A percentile compares a stretch with the other conserved stretches of the same genome.
Evolutionary conservation across 1,140 invertebrate genomes (phyloP).

Genomic region (Akabosia matsudoensis): DNA sequence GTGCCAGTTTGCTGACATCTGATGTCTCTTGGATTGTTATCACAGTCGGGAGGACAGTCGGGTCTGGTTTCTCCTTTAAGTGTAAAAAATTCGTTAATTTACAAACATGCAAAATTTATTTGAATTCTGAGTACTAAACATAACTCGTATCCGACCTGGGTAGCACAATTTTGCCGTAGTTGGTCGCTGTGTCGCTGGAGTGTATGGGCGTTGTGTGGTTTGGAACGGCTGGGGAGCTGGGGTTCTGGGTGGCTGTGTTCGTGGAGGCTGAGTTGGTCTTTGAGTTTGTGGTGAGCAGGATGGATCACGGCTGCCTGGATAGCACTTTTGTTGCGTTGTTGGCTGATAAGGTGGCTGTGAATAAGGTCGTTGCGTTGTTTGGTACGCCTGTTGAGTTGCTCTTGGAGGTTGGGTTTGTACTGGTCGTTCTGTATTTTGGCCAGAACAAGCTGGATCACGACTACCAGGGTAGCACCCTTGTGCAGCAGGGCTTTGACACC

Average conservation of each 20-base stretch:
- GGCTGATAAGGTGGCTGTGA: constrained; percentile 5
- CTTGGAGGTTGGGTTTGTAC: constrained; percentile 54
- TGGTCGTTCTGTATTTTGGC: constrained; percentile 31
- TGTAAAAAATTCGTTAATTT: too few species aligned
- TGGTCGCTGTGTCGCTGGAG: background rate
- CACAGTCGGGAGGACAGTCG: background rate
- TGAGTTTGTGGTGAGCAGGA: background rate
- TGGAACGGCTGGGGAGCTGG: background rate
- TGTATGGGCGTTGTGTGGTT: constrained; percentile 7
- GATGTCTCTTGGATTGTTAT: background rate
- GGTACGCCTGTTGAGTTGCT: constrained; percentile 41
- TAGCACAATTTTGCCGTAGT: background rate
- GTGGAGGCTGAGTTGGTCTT: constrained; percentile 19
- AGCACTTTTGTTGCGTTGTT: background rate
- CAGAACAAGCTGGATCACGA: background rate
- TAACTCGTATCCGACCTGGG: background rate
- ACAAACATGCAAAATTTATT: too few species aligned
- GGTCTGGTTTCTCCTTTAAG: background rate
- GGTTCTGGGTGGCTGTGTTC: background rate
- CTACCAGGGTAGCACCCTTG: background rate
- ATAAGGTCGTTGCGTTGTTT: background rate
- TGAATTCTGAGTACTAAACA: background rate
- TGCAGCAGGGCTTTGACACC: background rate
- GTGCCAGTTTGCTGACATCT: background rate
- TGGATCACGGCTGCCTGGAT: background rate